Base-by-base conservation (phyloP, 2,113 vertebrate genomes). In the Boleophthalmus pectinirostris region DNA sequence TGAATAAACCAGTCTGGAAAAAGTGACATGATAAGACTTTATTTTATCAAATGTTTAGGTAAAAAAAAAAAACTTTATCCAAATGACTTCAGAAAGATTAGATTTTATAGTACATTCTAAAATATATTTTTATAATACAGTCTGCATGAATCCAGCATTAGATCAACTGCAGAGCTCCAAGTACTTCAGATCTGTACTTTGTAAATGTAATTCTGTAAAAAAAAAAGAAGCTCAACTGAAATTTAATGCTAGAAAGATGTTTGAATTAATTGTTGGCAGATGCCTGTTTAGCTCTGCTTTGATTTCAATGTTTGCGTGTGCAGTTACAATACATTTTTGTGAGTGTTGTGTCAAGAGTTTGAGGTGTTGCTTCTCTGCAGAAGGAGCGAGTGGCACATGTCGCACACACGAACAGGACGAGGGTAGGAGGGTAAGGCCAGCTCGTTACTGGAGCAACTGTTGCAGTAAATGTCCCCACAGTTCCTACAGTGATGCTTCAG, bases 401-500 rank as follows among this genome's bases (percentile, higher is more conserved):
- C 97, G 0, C 98, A 99, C 16, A 99, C 97, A 0, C 98, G 94
- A 66, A 99, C 98, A 0, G 98, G 97, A 65, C 93, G 96, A 0
- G 97, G 98, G 75, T 97, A 98, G 0, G 98, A 99, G 0, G 97
- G 96, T 80, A 99, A 93, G 0, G 98, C 96, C 10, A 99, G 94
- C 80, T 99, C 98, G 0, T 95, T 98, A 45, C 95, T 92, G 74
- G 98, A 99, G 21, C 98, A 99, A 0, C 70, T 92, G 90, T 90
- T 97, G 92, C 98, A 99, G 93, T 98, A 99, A 88, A 99, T 99
- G 90, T 99, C 95, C 0, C 98, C 98, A 0, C 98, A 99, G 92
- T 98, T 98, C 12, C 98, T 94, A 90, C 98, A 99, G 84, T 99
- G 98, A 80, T 99, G 98, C 98, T 99, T 80, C 6, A 74, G 76